Evolutionary conservation across 1,140 invertebrate species (phyloP).

Genomic region (Dinoponera quadriceps): DNA sequence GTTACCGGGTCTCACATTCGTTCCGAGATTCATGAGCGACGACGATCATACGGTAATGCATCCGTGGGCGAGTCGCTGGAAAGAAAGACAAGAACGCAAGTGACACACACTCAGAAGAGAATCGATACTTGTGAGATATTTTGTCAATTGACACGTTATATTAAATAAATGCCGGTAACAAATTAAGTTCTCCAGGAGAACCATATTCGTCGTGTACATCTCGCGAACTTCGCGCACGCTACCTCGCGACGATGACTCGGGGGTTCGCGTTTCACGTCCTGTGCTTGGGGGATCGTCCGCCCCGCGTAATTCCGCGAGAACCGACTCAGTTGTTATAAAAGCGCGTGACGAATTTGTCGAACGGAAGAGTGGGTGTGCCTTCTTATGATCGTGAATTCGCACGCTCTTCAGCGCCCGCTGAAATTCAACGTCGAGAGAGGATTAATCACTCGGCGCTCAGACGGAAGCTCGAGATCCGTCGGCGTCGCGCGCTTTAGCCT

Average conservation of each 20-base stretch:
- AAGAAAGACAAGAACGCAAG: slow-evolving; percentile 32
- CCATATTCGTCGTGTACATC: slow-evolving; percentile 3
- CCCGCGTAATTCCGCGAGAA: slow-evolving; percentile 32
- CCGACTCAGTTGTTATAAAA: slow-evolving; percentile 7
- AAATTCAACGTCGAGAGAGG: no score
- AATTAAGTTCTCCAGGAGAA: slow-evolving; percentile 21
- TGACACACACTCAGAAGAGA: slow-evolving; percentile 22
- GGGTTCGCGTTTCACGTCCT: background rate
- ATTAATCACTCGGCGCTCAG: no score
- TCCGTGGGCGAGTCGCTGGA: background rate
- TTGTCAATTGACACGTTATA: slow-evolving; percentile 41
- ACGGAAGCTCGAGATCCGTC: no score
- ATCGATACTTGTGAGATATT: slow-evolving; percentile 1
- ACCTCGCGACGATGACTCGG: slow-evolving; percentile 21
- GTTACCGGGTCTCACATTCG: background rate
- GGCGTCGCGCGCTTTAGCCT: no score
- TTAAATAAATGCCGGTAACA: slow-evolving; percentile 52
- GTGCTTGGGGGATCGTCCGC: slow-evolving; percentile 13
- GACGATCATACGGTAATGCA: slow-evolving; percentile 10
- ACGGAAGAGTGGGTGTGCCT: background rate
- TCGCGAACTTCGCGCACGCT: background rate
- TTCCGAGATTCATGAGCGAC: slow-evolving; percentile 27
- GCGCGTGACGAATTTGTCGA: slow-evolving; percentile 18
- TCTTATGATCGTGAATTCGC: no score
- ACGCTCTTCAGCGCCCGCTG: no score